Evolutionary conservation across 30 jellyfish, hydroid and myxozoan genomes (phyloP).

Genomic region (Hydractinia echinata): DNA sequence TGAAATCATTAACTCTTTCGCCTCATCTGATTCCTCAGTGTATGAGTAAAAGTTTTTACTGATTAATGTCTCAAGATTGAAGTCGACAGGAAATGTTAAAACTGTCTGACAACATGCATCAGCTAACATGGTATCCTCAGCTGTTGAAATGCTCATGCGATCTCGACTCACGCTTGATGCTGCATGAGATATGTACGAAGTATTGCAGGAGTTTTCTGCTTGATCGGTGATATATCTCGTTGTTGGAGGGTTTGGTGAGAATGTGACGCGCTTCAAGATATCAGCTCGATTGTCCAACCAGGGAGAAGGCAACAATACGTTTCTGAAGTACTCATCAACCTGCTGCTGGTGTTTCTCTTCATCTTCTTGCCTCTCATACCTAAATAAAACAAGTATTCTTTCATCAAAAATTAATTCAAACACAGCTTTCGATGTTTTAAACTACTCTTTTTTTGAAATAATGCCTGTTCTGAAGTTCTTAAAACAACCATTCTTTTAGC

Average conservation of each 20-base stretch:
- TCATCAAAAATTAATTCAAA: too few species aligned
- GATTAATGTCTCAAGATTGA: conserved; percentile 1
- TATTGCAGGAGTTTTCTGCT: neutral
- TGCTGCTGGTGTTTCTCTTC: conserved; percentile 34
- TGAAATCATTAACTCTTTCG: conserved; percentile 12
- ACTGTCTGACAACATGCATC: conserved; percentile 38
- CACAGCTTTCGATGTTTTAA: too few species aligned
- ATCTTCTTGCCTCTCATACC: conserved; percentile 29
- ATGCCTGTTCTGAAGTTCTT: too few species aligned
- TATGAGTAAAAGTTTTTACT: conserved; percentile 11
- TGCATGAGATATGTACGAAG: neutral
- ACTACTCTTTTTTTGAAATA: too few species aligned
- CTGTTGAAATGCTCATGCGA: neutral
- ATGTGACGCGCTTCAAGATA: conserved; percentile 32
- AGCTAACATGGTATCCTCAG: conserved; percentile 19
- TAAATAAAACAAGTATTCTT: neutral
- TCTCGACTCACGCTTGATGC: neutral
- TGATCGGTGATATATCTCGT: conserved; percentile 20
- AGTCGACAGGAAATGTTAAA: conserved; percentile 20
- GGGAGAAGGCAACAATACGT: conserved; percentile 36
- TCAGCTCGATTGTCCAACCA: conserved; percentile 38
- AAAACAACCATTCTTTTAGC: too few species aligned
- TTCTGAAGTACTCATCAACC: conserved; percentile 34
- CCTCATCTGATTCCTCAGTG: conserved; percentile 18
- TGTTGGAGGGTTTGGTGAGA: conserved; percentile 35